Base-by-base conservation (phyloP, 2,888 invertebrate species). In the Eudasyphora cyanicolor region DNA sequence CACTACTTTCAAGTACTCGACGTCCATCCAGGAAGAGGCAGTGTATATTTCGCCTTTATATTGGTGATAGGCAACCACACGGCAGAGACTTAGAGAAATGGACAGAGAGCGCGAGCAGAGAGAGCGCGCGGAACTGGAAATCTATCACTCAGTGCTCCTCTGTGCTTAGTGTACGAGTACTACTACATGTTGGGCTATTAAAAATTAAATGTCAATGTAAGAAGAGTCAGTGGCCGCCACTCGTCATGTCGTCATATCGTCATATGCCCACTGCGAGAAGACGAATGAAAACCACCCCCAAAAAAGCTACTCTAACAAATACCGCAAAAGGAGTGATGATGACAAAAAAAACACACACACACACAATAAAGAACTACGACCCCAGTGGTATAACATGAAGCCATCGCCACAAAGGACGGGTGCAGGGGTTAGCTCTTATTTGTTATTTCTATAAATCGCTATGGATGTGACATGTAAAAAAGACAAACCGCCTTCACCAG, bases 241-340 rank as follows among this genome's bases (percentile, higher is more conserved):
- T n/a, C n/a, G n/a, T n/a, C n/a, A n/a, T n/a, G n/a, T n/a, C n/a
- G n/a, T n/a, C n/a, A n/a, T n/a, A n/a, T 38, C 67, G 67, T 67
- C 67, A 67, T 67, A 21, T 67, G 67, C n/a, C 67, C 42, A 24
- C 24, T 21, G 38, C 38, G 67, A 67, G 24, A 38, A 42, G 67
- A 42, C 42, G 38, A 35, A 5, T 8, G 54, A 67, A 64, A 67
- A 67, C 67, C 42, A 67, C 67, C 67, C 67, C 42, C 67, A 24
- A 67, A n/a, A 67, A 67, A 38, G 67, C 38, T 67, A 67, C 67
- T 21, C 19, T 42, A 67, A 21, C 17, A 64, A 67, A 67, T 42
- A 42, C 67, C 67, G 42, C 67, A 67, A 64, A 67, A 67, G 67
- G 67, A 67, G 67, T 67, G 67, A 67, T 67, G 67, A 67, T 42